Base-by-base conservation (phyloP, 2,113 vertebrate genomes). In the Sebastes fasciatus region DNA sequence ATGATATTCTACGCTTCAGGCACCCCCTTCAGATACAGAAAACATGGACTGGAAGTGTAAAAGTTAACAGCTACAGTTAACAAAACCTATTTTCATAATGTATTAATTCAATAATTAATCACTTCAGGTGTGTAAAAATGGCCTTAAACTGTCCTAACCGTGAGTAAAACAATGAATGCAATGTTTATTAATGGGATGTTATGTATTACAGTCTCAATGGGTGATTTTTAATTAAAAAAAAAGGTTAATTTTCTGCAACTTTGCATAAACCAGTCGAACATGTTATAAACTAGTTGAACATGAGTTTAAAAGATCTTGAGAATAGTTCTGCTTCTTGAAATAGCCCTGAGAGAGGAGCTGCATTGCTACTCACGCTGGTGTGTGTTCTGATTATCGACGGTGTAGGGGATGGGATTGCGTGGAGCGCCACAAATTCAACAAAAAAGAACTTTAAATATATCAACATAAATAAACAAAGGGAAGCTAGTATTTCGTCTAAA, bases 381-480 rank as follows among this genome's bases (percentile, higher is more conserved):
- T 82, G 57, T 63, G n/a, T 49, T 23, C 4, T 1, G 14, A 5
- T 63, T 61, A 45, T 5, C 72, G 23, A 64, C 1, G 1, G 26
- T 48, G 70, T 5, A 72, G 42, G 23, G 57, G 75, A 74, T 17
- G 48, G 26, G 77, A 69, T 40, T 34, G 40, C 69, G 72, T 74
- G 74, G 72, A 79, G 84, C 21, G 71, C 70, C 73, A 79, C 75
- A 66, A 80, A 74, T 76, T 74, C 67, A 60, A 80, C 14, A 55
- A 40, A 65, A 69, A 60, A 62, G 17, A 86, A 69, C 80, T 79
- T 95, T 95, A 94, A 95, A 96, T 94, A 96, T 68, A 94, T 88
- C 70, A 88, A 94, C 88, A 95, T 95, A 96, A 94, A 95, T 94
- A 95, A 95, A 93, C 78, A 92, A 82, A 91, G 87, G 93, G 85